A percentile compares a stretch with the other conserved stretches of the same genome.
phyloP scores from a whole-genome alignment of 2,113 vertebrate species.

The Cryptoleucopteryx plumbea region DNA sequence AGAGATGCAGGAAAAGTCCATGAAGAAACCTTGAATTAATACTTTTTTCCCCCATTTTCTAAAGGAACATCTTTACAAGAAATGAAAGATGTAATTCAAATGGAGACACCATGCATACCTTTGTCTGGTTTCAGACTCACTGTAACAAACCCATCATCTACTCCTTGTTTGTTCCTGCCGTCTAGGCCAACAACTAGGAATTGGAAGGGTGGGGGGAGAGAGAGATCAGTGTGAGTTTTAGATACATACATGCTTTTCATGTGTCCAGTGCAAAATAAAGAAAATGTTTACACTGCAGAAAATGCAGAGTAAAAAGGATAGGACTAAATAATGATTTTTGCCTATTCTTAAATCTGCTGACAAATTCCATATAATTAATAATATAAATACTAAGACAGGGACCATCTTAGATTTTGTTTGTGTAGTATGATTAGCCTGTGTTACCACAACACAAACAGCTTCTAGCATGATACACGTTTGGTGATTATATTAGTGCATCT shows the following conservation, averaged over 20 bases:
- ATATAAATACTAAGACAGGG: background rate
- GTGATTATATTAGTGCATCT: background rate
- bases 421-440: background rate
- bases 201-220: background rate
- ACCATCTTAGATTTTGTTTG: background rate
- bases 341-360: background rate
- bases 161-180: slow-evolving; percentile 79
- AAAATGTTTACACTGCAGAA: background rate
- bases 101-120: slow-evolving; percentile 67
- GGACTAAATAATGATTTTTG: background rate
- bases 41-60: background rate
- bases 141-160: slow-evolving; percentile 91
- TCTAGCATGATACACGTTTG: background rate
- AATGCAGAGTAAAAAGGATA: background rate
- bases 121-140: slow-evolving; percentile 91
- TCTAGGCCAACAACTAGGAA: slow-evolving; percentile 78
- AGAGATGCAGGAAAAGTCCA: background rate
- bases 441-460: background rate
- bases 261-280: background rate
- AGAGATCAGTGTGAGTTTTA: background rate
- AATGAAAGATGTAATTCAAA: background rate
- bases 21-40: background rate
- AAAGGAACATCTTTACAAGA: background rate
- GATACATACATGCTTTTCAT: background rate
- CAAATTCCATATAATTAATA: background rate